phyloP scores from a whole-genome alignment of 1,140 invertebrate species.

The Magallana gigas region DNA sequence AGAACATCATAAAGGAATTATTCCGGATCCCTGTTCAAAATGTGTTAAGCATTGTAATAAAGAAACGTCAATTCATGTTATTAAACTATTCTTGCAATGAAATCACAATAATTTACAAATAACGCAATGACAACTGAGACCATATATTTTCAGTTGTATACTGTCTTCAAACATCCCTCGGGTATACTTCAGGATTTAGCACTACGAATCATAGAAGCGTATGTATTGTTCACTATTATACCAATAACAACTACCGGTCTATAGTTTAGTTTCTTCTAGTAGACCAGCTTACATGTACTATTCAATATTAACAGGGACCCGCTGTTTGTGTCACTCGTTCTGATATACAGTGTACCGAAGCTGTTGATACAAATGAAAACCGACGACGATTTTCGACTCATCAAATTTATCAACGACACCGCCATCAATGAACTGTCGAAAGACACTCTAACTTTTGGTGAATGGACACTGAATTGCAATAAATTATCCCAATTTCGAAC shows the following conservation, averaged over 20 bases:
- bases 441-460: neutral
- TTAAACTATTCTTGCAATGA: too few species aligned
- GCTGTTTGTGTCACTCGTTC: neutral
- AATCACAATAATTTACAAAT: neutral
- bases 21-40: neutral
- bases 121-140: neutral
- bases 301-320: neutral
- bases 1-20: too few species aligned
- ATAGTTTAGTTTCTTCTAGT: too few species aligned
- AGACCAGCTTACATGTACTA: too few species aligned
- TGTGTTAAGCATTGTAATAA: neutral
- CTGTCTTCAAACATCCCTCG: neutral
- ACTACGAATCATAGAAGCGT: neutral
- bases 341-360: constrained; percentile 3
- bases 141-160: neutral
- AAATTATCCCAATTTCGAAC: neutral
- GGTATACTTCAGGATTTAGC: neutral
- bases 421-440: neutral
- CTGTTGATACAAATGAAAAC: neutral
- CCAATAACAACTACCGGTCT: too few species aligned
- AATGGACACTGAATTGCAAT: neutral
- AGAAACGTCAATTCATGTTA: neutral
- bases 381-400: neutral
- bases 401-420: neutral
- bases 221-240: neutral